Evolutionary conservation across 2,888 invertebrate species (phyloP).

Genomic region (Luffia ferchaultella): DNA sequence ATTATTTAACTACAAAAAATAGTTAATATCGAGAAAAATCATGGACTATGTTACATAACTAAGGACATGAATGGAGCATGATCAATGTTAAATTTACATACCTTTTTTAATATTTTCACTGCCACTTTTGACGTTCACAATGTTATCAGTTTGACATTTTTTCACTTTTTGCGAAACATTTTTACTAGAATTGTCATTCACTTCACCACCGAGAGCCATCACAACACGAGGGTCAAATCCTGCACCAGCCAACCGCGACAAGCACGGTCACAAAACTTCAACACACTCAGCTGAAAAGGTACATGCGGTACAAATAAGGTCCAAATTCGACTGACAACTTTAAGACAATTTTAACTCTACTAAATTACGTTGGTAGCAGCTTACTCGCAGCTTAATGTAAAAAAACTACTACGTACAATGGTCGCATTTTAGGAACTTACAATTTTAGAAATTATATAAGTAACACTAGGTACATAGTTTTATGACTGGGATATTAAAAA

Average conservation of each 20-base stretch:
- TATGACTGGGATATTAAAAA: too few species aligned
- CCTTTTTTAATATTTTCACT: conserved; percentile 54
- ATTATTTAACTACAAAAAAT: neutral
- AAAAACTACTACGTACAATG: neutral
- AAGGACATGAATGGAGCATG: too few species aligned
- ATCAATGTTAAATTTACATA: conserved; percentile 37
- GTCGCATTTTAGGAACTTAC: neutral
- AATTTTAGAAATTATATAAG: too few species aligned
- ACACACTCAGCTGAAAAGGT: conserved; percentile 55
- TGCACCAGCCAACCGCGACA: conserved; percentile 32
- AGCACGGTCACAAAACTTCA: conserved; percentile 46
- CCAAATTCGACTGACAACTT: conserved; percentile 44
- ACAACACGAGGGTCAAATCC: conserved; percentile 63
- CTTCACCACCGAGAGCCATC: conserved; percentile 68
- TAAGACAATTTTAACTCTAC: neutral
- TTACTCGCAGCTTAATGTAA: neutral
- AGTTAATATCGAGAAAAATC: neutral
- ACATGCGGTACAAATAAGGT: conserved; percentile 60
- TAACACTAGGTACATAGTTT: too few species aligned
- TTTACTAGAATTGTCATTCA: conserved; percentile 60
- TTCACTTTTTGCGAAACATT: conserved; percentile 57
- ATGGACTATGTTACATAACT: conserved; percentile 45
- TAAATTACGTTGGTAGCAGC: neutral
- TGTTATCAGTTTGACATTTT: conserved; percentile 50
- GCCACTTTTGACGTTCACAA: conserved; percentile 47